A percentile compares a stretch with the other conserved stretches of the same genome.
Conservation (phyloP, 2,888 invertebrate species). For the Drosophila greeni region DNA sequence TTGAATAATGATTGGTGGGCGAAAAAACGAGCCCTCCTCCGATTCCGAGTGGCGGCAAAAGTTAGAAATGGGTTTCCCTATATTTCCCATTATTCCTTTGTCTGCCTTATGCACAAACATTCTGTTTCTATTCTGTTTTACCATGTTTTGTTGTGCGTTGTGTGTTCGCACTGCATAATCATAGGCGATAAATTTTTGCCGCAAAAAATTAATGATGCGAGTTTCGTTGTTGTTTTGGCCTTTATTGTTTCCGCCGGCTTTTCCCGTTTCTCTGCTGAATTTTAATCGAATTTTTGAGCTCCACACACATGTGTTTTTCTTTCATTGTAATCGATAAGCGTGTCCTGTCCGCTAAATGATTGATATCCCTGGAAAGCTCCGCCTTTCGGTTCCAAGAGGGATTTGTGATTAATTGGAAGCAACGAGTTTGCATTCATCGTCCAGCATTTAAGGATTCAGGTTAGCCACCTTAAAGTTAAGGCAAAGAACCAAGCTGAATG, state of each 20-base stretch:
- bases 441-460: conserved; percentile 35
- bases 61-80: conserved; percentile 32
- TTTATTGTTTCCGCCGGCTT: conserved; percentile 26
- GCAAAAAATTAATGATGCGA: conserved; percentile 69
- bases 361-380: conserved; percentile 54
- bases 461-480: conserved; percentile 47
- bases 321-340: conserved; percentile 59
- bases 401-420: conserved; percentile 67
- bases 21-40: conserved; percentile 36
- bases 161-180: conserved; percentile 34
- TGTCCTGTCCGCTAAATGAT: conserved; percentile 67
- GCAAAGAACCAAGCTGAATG: conserved; percentile 35
- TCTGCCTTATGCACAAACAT: conserved; percentile 11
- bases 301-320: conserved; percentile 16
- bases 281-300: conserved; percentile 67
- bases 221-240: conserved; percentile 42
- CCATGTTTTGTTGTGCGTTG: conserved; percentile 4
- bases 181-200: conserved; percentile 56
- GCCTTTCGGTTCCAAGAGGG: conserved; percentile 24
- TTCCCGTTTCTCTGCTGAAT: conserved; percentile 44
- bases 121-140: conserved; percentile 13
- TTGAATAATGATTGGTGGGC: conserved; percentile 71
- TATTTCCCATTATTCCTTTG: conserved; percentile 12
- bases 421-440: conserved; percentile 5
- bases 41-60: conserved; percentile 9